Conservation (phyloP, 2,113 vertebrate genomes). For the Chelonoidis abingdonii region DNA sequence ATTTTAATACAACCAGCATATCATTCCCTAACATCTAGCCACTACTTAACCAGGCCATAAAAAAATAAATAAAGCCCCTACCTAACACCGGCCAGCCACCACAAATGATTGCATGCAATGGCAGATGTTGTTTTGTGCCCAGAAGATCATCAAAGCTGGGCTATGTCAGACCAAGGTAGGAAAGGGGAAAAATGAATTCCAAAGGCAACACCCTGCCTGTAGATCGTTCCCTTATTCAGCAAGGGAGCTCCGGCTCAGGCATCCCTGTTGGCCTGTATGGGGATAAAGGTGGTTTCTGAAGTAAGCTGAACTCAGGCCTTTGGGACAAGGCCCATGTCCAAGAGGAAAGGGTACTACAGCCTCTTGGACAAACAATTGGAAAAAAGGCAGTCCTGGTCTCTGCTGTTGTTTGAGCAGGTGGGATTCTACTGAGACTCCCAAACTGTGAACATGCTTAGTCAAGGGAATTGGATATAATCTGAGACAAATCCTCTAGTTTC, state of each 20-base stretch:
- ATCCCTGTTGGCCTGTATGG: fast-evolving
- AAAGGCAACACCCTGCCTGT: too few species aligned
- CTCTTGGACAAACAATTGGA: not conserved
- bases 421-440: not conserved
- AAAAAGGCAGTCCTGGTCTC: not conserved
- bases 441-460: not conserved
- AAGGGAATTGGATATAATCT: not conserved
- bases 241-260: too few species aligned
- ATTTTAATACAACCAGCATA: not conserved
- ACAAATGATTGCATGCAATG: too few species aligned
- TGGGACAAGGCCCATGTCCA: not conserved
- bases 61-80: not conserved
- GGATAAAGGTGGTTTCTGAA: not conserved
- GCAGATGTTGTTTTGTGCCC: too few species aligned
- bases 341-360: not conserved
- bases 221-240: too few species aligned
- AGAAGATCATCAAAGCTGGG: too few species aligned
- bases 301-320: not conserved
- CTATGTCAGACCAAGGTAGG: too few species aligned
- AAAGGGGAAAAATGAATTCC: too few species aligned
- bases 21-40: fast-evolving
- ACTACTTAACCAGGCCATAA: fast-evolving
- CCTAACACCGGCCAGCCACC: not conserved
- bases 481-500: not conserved
- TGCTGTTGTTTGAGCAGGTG: not conserved